phyloP scores from a whole-genome alignment of 2,113 vertebrate species.

The Eurypyga helias region DNA sequence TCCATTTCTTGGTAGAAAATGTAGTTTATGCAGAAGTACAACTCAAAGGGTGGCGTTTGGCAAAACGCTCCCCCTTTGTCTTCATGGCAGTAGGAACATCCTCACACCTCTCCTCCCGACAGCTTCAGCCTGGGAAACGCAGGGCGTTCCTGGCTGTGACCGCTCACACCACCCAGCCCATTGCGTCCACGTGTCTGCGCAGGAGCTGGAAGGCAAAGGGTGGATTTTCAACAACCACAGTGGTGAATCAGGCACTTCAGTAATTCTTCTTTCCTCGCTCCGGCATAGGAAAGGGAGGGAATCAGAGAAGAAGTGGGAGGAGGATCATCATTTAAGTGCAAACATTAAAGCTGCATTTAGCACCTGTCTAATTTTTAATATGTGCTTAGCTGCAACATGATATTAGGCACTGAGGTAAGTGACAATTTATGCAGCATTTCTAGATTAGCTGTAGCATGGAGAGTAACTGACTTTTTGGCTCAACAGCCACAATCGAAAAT shows the following conservation, averaged over 20 bases:
- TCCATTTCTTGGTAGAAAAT: not conserved
- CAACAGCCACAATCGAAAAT: not conserved
- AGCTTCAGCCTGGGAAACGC: not conserved
- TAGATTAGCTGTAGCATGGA: not conserved
- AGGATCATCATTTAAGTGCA: not conserved
- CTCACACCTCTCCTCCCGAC: not conserved
- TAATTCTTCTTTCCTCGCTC: not conserved
- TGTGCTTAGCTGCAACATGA: not conserved
- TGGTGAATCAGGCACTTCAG: not conserved
- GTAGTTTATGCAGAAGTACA: not conserved
- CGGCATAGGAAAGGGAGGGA: not conserved
- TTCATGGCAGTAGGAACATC: not conserved
- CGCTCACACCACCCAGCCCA: not conserved
- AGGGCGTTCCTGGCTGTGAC: not conserved
- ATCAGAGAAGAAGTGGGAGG: not conserved
- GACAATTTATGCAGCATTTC: constrained; percentile 49
- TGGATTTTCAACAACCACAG: not conserved
- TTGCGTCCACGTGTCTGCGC: fast-evolving
- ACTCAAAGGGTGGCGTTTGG: not conserved
- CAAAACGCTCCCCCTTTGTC: not conserved
- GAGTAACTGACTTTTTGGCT: not conserved
- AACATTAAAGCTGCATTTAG: constrained; percentile 57
- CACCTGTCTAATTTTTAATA: constrained; percentile 54
- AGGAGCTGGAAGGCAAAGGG: not conserved
- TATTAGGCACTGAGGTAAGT: constrained; percentile 1